Evolutionary conservation across 2,113 vertebrate species (phyloP).

Genomic region (Otus sunia): DNA sequence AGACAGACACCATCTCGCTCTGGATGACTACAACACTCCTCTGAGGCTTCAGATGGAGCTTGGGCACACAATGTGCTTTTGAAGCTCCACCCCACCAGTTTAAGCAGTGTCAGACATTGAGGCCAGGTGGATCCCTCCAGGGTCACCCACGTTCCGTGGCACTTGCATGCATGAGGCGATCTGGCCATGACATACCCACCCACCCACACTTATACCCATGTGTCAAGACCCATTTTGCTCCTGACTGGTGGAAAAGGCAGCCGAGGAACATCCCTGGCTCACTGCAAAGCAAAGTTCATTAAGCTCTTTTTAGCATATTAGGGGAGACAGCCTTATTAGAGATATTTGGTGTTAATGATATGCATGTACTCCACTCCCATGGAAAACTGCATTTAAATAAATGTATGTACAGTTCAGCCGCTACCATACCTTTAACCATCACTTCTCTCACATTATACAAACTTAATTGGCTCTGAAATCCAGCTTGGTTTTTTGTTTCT

Average conservation of each 20-base stretch:
- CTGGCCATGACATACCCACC: background rate
- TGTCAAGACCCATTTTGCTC: constrained; percentile 13
- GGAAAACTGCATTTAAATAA: constrained; percentile 58
- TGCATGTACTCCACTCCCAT: constrained; percentile 1
- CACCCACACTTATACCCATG: background rate
- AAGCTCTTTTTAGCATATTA: constrained; percentile 59
- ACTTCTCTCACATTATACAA: background rate
- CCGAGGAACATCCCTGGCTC: background rate
- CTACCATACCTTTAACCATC: constrained; percentile 43
- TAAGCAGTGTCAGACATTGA: rapidly evolving
- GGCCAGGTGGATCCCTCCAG: too few relatives aligned
- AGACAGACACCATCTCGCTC: background rate
- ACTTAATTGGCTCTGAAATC: background rate
- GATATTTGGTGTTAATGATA: constrained; percentile 56
- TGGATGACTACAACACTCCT: rapidly evolving
- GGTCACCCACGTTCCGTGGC: background rate
- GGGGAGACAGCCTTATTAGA: constrained; percentile 57
- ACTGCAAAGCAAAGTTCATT: constrained; percentile 53
- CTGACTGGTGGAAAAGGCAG: background rate
- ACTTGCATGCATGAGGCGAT: rapidly evolving
- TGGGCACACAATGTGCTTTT: background rate
- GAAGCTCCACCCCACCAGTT: background rate
- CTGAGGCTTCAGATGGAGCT: rapidly evolving
- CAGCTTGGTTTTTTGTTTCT: background rate
- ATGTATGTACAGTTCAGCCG: constrained; percentile 37